Base-by-base conservation (phyloP, 2,888 invertebrate genomes). In the Noctua comes region DNA sequence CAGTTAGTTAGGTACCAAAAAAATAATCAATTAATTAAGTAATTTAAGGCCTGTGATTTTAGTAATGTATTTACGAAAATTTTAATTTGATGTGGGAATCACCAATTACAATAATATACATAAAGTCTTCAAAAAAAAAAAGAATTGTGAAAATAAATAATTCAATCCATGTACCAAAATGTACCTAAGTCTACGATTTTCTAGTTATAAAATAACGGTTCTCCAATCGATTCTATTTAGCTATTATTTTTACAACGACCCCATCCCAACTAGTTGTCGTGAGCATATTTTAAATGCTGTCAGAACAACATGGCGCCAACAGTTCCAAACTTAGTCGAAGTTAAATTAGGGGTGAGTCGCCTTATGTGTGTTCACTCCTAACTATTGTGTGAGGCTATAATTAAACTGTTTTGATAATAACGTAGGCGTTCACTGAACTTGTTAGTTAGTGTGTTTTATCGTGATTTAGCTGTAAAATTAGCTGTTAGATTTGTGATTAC, bases 271-370 rank as follows among this genome's bases (percentile, higher is more conserved):
- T n/a, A 92, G 88, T 87, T 91, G 90, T 91, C 92, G 92, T 93
- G 92, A 92, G 91, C 93, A 95, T 95, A 95, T 95, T 95, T 96
- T 96, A 96, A 94, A 94, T 93, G 94, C 95, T 95, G 96, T 97
- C 96, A 95, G 91, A 89, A 89, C 96, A 96, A 95, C 89, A 95
- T 96, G 96, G 92, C 94, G 95, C 94, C 90, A 88, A 78, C 91
- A 92, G 91, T 93, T 93, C 90, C 90, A 91, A 95, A 95, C 93
- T 95, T 93, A 93, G 93, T 89, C 88, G 90, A 92, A 93, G 92
- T 94, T 93, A 93, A 95, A 95, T 95, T 93, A 93, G 93, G 95
- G 95, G 94, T 92, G 93, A 92, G 91, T 92, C 91, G 89, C 79
- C 92, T 91, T 80, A 85, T 89, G 88, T 90, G 89, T 89, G 91